These are phyloP conservation scores for Entomobrya proxima DNA, from an alignment of 2,888 invertebrate species.

Conservation along the genomic window DNA sequence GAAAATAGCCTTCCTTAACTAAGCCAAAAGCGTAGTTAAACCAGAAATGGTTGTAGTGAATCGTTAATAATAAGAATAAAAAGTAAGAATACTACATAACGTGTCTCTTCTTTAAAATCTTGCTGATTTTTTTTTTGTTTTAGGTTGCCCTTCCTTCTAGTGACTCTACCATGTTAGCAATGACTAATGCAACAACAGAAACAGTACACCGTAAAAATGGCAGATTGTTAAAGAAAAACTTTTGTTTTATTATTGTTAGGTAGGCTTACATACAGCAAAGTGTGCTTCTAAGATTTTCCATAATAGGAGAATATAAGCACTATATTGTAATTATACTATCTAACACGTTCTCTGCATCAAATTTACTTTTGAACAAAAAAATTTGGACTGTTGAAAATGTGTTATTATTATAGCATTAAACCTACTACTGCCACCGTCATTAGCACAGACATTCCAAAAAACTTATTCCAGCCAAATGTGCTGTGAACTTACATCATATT, in stretches of 20 bases:
- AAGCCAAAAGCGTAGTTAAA: not conserved
- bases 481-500: too few relatives aligned
- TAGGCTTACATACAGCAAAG: too few relatives aligned
- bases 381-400: not conserved
- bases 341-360: not conserved
- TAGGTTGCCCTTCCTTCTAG: not conserved
- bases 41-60: too few relatives aligned
- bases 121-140: too few relatives aligned
- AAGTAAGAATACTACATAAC: too few relatives aligned
- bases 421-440: not conserved
- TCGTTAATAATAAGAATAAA: too few relatives aligned
- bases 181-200: not conserved
- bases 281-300: too few relatives aligned
- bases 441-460: not conserved
- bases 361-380: not conserved
- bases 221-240: not conserved
- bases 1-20: constrained; percentile 31
- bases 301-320: too few relatives aligned
- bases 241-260: too few relatives aligned
- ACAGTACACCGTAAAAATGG: not conserved
- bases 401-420: not conserved
- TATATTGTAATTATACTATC: not conserved
- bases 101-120: not conserved
- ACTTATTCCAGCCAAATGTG: not conserved
- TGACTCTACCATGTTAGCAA: not conserved